Evolutionary conservation across 2,797 vertebrate species (phyloP), one percentile per base, ranked within the genome.

Genomic region (Pteronotus mesoamericanus): DNA sequence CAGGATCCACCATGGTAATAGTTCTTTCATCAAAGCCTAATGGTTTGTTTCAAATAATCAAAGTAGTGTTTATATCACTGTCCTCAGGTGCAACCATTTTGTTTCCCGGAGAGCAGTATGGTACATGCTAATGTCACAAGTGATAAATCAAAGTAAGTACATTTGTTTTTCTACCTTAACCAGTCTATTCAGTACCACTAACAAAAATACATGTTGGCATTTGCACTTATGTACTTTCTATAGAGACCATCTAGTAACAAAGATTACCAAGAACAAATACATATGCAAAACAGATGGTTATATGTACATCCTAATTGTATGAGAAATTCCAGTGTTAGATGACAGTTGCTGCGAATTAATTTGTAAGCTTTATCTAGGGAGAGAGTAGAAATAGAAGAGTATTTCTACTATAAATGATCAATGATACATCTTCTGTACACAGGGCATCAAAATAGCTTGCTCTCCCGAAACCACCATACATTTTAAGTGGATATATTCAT

Each of bases 31-130:
- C 98, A 98, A 98, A 98, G 98, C 97, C 98, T 98, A 99, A 98
- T 98, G 98, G 98, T 98, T 98, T 98, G 98, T 98, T 98, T 98
- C 98, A 98, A 98, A 98, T 98, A 98, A 98, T 98, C 98, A 98
- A 98, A 98, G 98, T 96, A 96, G 90, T 98, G 98, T 98, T 98
- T 98, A 98, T 98, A 98, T 98, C 98, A 98, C 96, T 98, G 98
- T 98, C 98, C 98, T 98, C 97, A 98, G 98, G 98, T 98, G 98
- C 98, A 98, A 98, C 98, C 98, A 98, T 98, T 98, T 98, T 98
- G 97, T 97, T 98, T 98, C 96, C 98, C 96, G 32, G 97, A 98
- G 97, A 98, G 97, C 93, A 11, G 92, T 83, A 98, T 96, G 97
- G 97, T 95, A 96, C 98, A 98, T 59, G 97, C 94, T 98, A 97